Base-by-base conservation (phyloP, 2,888 invertebrate species). In the Lagria hirta region DNA sequence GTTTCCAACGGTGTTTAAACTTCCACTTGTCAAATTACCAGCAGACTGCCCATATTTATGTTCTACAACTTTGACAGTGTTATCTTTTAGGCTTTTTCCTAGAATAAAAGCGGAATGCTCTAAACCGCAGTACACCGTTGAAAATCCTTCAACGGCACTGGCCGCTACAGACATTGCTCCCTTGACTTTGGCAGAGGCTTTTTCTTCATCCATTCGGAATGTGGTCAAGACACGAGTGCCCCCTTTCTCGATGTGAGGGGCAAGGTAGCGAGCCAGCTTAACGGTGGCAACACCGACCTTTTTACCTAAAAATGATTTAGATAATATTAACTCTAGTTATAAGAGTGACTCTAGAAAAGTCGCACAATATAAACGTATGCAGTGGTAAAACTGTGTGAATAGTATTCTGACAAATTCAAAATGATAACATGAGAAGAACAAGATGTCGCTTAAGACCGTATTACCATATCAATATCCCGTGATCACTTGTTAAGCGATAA, bases 41-140 rank as follows among this genome's bases (percentile, higher is more conserved):
- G n/a, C n/a, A n/a, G n/a, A n/a, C n/a, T n/a, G n/a, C n/a, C n/a
- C 75, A 70, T 72, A 87, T 86, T 81, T 86, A 62, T 88, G 81
- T 55, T 82, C 74, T 22, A 88, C 84, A 37, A 87, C 78, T 60
- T 80, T 78, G 1, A 87, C 86, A 1, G 87, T 87, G 66, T 88
- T 86, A 52, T 83, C 74, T 32, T 84, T 80, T 13, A 88, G 65
- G 60, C 73, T 80, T 18, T 62, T 68, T 4, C 83, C 86, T 32
- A 88, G 66, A 29, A 81, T 79, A 41, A 75, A 75, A 1, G 86
- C 86, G 1, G 87, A 86, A 29, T 77, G 73, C 60, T 88, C 87
- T 21, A 88, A 68, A 2, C 86, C 81, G 55, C 79, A 72, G 63
- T 84, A 86, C 6, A 88, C 78, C 0, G 85, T 84, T 0, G 79